Evolutionary conservation across 2,888 invertebrate species (phyloP), one percentile per base, ranked within the genome.

Genomic region (Caenorhabditis panamensis): DNA sequence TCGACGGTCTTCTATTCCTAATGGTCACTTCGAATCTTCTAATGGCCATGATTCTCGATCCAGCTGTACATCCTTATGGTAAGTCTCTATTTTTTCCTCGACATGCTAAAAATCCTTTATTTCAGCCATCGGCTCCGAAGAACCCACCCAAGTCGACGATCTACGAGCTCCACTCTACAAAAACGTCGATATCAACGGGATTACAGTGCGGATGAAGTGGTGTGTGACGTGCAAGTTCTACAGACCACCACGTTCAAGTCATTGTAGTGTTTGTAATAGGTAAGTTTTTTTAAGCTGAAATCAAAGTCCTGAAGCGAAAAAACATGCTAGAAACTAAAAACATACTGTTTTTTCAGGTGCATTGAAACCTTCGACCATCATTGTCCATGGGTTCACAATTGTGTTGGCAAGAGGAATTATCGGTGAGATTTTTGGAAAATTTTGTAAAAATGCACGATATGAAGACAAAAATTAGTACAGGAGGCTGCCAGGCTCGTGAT

Each of bases 201-300:
- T 98, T 87, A 96, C 96, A 16, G 97, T 99, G 82, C 95, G 98
- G 83, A 98, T 99, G 98, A 99, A 83, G 49, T 86, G 83, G 84
- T 90, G 99, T 93, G 96, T 96, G 88, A 99, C 99, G 2, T 99
- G 99, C 93, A 96, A 97, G 93, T 99, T 99, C 93, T 99, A 99
- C 93, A 94, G 99, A 91, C 99, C 99, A 91, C 99, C 99, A 84
- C 94, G 99, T 91, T 97, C 98, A 92, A 97, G 97, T 79, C 99
- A 99, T 93, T 99, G 99, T 93, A 97, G 97, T 88, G 97, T 98
- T 79, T 99, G 98, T 93, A 96, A 99, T 93, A 96, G 96, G 86
- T 86, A 22, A 59, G 59, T 0, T 28, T 56, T 62, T 54, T 49
- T 4, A 66, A 18, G 20, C 51, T 58, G 20, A 28, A 31, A 41